Conservation (phyloP, 1,140 invertebrate genomes). For the Camponotus pennsylvanicus region DNA sequence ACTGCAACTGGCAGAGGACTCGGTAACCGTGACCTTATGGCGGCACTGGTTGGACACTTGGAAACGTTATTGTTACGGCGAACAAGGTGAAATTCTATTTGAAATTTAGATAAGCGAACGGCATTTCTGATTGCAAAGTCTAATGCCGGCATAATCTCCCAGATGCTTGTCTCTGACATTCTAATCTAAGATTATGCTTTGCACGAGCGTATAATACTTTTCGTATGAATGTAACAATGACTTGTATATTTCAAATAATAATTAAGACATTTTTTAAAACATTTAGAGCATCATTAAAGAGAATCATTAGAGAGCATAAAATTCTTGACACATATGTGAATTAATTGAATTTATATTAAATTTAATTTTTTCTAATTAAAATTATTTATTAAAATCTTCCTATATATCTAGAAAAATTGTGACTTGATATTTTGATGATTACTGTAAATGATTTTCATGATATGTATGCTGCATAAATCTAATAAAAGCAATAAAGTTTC, state of each 20-base stretch:
- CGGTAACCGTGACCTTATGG: slow-evolving; percentile 56
- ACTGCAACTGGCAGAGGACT: slow-evolving; percentile 19
- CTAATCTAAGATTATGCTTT: slow-evolving; percentile 26
- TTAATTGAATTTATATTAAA: not conserved
- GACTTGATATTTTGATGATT: not conserved
- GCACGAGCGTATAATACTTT: not conserved
- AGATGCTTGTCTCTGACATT: slow-evolving; percentile 37
- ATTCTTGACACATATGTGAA: not conserved
- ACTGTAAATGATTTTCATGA: not conserved
- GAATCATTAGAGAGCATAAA: not conserved
- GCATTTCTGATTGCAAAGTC: slow-evolving; percentile 1
- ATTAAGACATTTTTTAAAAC: not conserved
- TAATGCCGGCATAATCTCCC: slow-evolving; percentile 42
- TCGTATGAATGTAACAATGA: not conserved
- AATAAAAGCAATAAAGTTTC: not conserved
- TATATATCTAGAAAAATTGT: not conserved
- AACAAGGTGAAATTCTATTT: slow-evolving; percentile 45
- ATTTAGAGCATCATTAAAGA: not conserved
- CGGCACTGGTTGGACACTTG: not conserved
- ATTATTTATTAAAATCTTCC: not conserved
- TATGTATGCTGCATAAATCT: not conserved
- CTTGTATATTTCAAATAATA: not conserved
- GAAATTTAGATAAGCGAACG: slow-evolving; percentile 54
- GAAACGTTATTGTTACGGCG: slow-evolving; percentile 32
- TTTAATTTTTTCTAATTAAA: not conserved